Evolutionary conservation across 2,888 invertebrate species (phyloP).

Genomic region (Andricus quercusramuli): DNA sequence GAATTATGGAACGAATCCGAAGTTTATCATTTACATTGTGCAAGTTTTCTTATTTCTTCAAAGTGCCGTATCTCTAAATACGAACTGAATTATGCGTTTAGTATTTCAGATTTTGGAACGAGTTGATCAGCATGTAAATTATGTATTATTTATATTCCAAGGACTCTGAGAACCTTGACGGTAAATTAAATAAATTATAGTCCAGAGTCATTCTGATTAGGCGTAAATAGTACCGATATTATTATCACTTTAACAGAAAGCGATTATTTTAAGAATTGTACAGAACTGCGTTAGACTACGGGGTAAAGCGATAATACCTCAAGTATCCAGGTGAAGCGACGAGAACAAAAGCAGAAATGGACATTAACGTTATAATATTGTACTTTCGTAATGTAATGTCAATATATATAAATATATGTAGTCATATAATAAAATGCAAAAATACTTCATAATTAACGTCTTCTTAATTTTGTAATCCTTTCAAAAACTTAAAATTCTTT

Average conservation of each 20-base stretch:
- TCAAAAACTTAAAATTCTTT: not conserved
- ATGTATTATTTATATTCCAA: not conserved
- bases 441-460: conserved; percentile 8
- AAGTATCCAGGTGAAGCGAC: not conserved
- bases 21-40: not conserved
- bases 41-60: not conserved
- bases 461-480: not conserved
- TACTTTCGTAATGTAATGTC: conserved; percentile 39
- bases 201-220: not conserved
- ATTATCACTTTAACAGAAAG: conserved; percentile 25
- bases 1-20: not conserved
- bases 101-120: not conserved
- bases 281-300: conserved; percentile 11
- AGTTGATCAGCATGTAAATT: not conserved
- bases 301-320: conserved; percentile 12
- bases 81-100: not conserved
- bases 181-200: not conserved
- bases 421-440: conserved; percentile 28
- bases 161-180: not conserved
- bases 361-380: conserved; percentile 34
- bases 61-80: too few relatives aligned
- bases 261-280: conserved; percentile 34
- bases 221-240: not conserved
- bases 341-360: conserved; percentile 2
- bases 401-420: conserved; percentile 22